Percentiles rank a stretch among this genome's conserved stretches.
Conservation (phyloP, 1,140 invertebrate species). For the Callitettix versicolor region DNA sequence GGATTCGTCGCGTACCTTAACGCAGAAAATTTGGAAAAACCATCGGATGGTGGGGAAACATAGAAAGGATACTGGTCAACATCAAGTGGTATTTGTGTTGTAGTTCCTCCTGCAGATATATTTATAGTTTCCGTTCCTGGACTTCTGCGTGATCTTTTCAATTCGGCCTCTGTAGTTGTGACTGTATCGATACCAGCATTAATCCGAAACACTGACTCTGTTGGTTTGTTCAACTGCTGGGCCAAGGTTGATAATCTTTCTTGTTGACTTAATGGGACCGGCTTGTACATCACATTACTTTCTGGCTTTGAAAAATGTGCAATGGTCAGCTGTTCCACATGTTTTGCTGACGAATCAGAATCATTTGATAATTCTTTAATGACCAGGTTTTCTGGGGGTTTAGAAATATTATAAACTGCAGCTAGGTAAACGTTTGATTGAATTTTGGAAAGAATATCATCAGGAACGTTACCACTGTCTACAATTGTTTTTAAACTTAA, state of each 20-base stretch:
- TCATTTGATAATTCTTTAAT: background rate
- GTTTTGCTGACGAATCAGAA: conserved; percentile 14
- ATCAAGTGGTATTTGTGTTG: conserved; percentile 26
- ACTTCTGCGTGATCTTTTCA: too few relatives aligned
- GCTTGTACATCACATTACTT: conserved; percentile 8
- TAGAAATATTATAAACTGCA: too few relatives aligned
- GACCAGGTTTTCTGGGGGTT: too few relatives aligned
- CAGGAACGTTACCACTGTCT: background rate
- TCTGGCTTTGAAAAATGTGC: conserved; percentile 21
- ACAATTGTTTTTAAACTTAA: background rate
- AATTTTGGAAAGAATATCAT: too few relatives aligned
- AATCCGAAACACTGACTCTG: background rate
- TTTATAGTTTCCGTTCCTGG: conserved; percentile 11
- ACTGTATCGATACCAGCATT: too few relatives aligned
- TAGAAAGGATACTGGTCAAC: conserved; percentile 39
- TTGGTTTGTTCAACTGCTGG: conserved; percentile 16
- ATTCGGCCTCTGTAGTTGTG: too few relatives aligned
- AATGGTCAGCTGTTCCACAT: conserved; percentile 24
- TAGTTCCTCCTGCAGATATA: conserved; percentile 15
- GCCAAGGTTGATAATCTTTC: conserved; percentile 20
- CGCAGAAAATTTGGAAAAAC: conserved; percentile 40
- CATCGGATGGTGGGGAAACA: conserved; percentile 20
- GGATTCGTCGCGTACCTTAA: conserved; percentile 46
- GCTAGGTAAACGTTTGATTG: too few relatives aligned
- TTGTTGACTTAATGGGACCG: conserved; percentile 12